Percentiles rank a stretch among this genome's conserved stretches.
Evolutionary conservation across 2,113 vertebrate species (phyloP).

Genomic region (Strix aluco): DNA sequence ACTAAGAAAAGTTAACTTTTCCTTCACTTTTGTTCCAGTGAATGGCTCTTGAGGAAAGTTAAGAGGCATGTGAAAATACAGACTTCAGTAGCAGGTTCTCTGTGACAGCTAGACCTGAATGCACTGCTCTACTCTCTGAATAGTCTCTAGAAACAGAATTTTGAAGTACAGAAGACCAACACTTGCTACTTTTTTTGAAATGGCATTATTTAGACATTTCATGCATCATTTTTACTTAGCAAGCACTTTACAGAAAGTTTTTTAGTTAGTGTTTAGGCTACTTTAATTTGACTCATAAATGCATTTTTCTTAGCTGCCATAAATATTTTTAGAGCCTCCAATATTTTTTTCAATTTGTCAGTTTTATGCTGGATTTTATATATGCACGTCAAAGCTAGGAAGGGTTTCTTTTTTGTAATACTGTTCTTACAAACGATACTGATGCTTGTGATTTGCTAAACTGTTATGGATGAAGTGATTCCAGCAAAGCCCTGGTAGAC

Average conservation of each 20-base stretch:
- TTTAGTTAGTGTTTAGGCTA: not conserved
- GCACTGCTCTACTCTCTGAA: not conserved
- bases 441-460: not conserved
- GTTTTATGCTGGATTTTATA: not conserved
- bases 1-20: not conserved
- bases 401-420: not conserved
- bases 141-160: not conserved
- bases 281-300: not conserved
- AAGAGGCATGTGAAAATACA: not conserved
- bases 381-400: not conserved
- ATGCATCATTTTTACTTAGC: not conserved
- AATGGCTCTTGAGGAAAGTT: not conserved
- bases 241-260: not conserved
- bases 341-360: not conserved
- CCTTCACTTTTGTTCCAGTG: not conserved
- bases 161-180: not conserved
- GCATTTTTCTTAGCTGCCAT: not conserved
- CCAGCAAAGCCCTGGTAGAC: not conserved
- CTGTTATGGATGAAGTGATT: not conserved
- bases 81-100: not conserved
- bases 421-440: not conserved
- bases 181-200: not conserved
- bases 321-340: not conserved
- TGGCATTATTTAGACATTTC: not conserved
- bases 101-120: not conserved